Conservation (phyloP, 2,797 vertebrate species). For the Mycteria americana region DNA sequence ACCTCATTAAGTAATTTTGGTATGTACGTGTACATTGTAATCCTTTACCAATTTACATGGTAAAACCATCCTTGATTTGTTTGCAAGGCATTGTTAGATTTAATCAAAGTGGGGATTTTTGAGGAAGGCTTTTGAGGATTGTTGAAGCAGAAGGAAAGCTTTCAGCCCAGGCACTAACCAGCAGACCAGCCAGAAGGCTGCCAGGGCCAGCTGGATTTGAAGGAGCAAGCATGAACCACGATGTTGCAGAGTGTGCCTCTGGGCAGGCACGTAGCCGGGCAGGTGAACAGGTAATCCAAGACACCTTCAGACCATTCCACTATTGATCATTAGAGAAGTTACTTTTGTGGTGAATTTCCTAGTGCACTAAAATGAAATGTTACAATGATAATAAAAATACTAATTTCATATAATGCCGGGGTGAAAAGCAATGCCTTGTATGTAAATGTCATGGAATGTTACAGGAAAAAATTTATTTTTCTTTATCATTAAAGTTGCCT, state of each 20-base stretch:
- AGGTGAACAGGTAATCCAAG: neutral
- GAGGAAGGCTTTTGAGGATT: neutral
- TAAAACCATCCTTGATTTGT: neutral
- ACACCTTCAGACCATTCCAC: neutral
- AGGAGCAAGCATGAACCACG: neutral
- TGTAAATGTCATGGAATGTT: neutral
- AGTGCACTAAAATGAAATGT: neutral
- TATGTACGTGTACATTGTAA: neutral
- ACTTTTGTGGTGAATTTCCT: neutral
- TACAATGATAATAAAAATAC: neutral
- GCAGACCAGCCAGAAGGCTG: neutral
- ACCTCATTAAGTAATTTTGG: neutral
- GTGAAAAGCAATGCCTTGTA: neutral
- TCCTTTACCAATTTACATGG: neutral
- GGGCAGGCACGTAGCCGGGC: rapidly evolving
- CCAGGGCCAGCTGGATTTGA: neutral
- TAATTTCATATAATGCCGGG: neutral
- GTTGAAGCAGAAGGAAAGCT: neutral
- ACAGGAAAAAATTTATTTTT: neutral
- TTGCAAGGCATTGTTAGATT: neutral
- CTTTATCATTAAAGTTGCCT: neutral
- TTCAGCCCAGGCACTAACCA: neutral
- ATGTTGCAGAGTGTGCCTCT: neutral
- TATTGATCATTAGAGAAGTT: neutral
- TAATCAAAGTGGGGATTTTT: neutral